Evolutionary conservation across 2,888 invertebrate genomes (phyloP), one percentile per base, ranked within the genome.

Genomic region (Yponomeuta malinellus): DNA sequence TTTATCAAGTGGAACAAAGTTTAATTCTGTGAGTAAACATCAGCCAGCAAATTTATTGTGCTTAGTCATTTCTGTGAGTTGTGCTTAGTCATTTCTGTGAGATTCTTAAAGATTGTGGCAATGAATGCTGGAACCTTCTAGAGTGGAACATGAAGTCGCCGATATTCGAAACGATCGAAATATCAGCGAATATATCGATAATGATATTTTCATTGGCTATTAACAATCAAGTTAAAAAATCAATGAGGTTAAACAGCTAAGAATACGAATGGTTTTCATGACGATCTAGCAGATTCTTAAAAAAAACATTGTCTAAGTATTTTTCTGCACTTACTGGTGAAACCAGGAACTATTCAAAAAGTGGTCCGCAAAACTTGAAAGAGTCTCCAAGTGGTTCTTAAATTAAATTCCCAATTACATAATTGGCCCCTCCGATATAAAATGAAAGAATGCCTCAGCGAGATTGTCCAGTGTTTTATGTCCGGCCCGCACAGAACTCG

Each of bases 401-500:
- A 63, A 33, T 70, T 63, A 63, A 37, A 70, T 70, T 63, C 29
- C 59, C 33, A 70, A 70, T 70, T 70, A 65, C 65, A 70, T 70
- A 70, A 70, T 70, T 70, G 65, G 70, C 63, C 23, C 70, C 63
- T 63, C 9, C 33, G 23, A 70, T 48, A 80, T 78, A 80, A 83
- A 86, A 83, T 81, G 80, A 82, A 83, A 81, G 78, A 84, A 85
- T 82, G 80, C 85, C 83, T 68, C 67, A 69, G 12, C 72, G 74
- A 74, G 71, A 85, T 85, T 88, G 85, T 85, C 87, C 85, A 87
- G 86, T 86, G 82, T 86, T 87, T 86, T 85, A 75, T 83, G 83
- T 85, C 85, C 85, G 84, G 92, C 90, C 91, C 92, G 88, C 92
- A 90, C 91, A 90, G 86, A 83, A 83, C 85, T 89, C 79, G 86